Conservation (phyloP, 1,140 invertebrate species). For the Bombus soroeensis region DNA sequence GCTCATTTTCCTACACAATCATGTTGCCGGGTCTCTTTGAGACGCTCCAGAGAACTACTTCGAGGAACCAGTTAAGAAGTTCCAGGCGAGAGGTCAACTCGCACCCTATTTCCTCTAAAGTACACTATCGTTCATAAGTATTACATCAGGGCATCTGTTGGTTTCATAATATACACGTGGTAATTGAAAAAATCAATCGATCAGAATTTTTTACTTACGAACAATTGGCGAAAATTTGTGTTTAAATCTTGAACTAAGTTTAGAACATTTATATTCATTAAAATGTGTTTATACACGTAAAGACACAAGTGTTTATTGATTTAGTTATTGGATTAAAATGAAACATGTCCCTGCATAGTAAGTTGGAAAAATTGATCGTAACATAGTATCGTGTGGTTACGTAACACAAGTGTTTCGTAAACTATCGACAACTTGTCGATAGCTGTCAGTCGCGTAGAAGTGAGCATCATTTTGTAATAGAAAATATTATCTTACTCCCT, state of each 20-base stretch:
- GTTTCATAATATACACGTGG: no score
- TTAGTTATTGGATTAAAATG: no score
- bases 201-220: no score
- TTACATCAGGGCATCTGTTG: no score
- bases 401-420: background rate
- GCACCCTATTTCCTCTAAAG: background rate
- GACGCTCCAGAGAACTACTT: background rate
- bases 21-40: background rate
- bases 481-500: background rate
- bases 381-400: background rate
- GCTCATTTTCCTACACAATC: constrained; percentile 51
- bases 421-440: constrained; percentile 13
- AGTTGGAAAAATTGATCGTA: background rate
- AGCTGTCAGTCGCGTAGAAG: background rate
- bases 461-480: background rate
- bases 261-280: no score
- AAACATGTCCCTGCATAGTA: background rate
- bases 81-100: constrained; percentile 13
- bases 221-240: no score
- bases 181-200: no score
- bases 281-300: no score
- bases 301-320: background rate
- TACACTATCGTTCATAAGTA: background rate
- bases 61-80: background rate
- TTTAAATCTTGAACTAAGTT: no score